A percentile compares a stretch with the other conserved stretches of the same genome.
phyloP scores from a whole-genome alignment of 2,797 vertebrate genomes.

The Ceryle rudis region DNA sequence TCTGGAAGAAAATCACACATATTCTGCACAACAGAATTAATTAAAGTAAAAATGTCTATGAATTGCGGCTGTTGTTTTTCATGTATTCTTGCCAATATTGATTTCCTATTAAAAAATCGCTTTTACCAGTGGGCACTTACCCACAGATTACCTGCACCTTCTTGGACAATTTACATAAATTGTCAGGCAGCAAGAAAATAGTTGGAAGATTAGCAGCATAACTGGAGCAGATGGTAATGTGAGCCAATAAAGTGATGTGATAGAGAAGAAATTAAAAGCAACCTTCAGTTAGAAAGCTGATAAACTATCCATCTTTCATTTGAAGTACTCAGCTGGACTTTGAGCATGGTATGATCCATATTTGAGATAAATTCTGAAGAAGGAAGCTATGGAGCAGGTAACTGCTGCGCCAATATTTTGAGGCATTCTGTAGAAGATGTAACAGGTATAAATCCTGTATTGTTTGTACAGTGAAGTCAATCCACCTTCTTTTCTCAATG shows the following conservation, averaged over 20 bases:
- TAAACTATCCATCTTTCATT: not conserved
- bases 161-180: not conserved
- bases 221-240: not conserved
- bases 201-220: not conserved
- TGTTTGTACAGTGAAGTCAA: not conserved
- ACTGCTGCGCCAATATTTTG: not conserved
- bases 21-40: not conserved
- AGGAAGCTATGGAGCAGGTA: not conserved
- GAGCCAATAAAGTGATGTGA: not conserved
- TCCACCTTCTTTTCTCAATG: not conserved
- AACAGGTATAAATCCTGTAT: not conserved
- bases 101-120: not conserved
- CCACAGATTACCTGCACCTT: not conserved
- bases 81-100: not conserved
- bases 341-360: fast-evolving
- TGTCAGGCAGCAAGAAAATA: not conserved
- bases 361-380: not conserved
- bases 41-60: not conserved
- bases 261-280: not conserved
- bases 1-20: not conserved
- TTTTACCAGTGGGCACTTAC: not conserved
- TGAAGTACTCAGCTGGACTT: not conserved
- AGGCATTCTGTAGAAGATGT: not conserved
- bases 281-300: not conserved
- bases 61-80: not conserved